These are phyloP conservation scores for Lottia gigantea DNA, from an alignment of 2,888 invertebrate genomes.

Conservation along the genomic window DNA sequence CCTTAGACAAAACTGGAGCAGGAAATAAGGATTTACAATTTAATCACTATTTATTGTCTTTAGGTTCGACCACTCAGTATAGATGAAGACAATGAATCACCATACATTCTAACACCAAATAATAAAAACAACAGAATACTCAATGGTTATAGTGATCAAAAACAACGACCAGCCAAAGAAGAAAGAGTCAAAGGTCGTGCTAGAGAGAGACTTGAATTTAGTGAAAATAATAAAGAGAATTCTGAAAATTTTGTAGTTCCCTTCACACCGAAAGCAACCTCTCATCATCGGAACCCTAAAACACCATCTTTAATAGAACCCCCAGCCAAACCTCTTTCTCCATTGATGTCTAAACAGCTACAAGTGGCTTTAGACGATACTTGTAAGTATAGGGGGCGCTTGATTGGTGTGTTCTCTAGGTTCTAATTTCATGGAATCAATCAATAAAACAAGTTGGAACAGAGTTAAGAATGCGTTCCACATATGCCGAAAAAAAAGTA, in stretches of 20 bases:
- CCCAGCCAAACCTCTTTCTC: constrained; percentile 45
- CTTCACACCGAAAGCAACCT: constrained; percentile 59
- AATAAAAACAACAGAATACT: constrained; percentile 19
- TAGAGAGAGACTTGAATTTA: constrained; percentile 47
- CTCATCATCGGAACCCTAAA: constrained; percentile 22
- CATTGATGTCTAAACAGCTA: constrained; percentile 49
- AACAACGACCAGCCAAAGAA: background rate
- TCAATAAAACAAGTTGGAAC: too few species aligned
- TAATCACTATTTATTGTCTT: too few species aligned
- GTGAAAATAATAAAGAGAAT: constrained; percentile 35
- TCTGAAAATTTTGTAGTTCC: constrained; percentile 59
- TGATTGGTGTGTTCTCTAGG: too few species aligned
- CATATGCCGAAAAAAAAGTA: too few species aligned
- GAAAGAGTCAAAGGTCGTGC: constrained; percentile 40
- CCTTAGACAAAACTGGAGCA: too few species aligned
- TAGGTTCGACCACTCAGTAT: background rate
- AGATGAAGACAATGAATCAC: constrained; percentile 19
- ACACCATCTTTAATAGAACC: constrained; percentile 13
- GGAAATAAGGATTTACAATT: too few species aligned
- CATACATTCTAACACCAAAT: constrained; percentile 29
- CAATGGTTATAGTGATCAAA: constrained; percentile 4
- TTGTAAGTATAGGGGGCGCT: constrained; percentile 45
- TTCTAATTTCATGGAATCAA: too few species aligned
- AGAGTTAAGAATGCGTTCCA: too few species aligned
- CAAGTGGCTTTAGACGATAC: constrained; percentile 51